These are phyloP conservation scores for Apostichopus parvimensis DNA, from an alignment of 35 echinoderm and acorn worm genomes.

Conservation along the genomic window DNA sequence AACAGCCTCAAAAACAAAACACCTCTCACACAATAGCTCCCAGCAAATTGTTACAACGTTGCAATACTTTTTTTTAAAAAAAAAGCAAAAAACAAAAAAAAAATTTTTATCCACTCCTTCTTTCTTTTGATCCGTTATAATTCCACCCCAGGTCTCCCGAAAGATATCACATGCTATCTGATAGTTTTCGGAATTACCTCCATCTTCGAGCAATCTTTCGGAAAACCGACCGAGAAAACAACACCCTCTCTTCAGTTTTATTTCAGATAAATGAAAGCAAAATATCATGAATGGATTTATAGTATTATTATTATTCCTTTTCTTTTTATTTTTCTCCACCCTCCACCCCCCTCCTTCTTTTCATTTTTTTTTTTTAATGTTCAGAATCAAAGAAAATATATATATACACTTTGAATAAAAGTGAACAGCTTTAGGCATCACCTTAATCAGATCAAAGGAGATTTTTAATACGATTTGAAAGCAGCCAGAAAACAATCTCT, in stretches of 20 bases:
- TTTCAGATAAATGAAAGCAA: conserved; percentile 33
- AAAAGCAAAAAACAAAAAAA: neutral
- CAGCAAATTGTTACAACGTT: neutral
- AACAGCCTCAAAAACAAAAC: conserved; percentile 9
- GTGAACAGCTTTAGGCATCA: neutral
- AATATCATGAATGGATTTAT: neutral
- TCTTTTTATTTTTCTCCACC: neutral
- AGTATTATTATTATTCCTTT: neutral
- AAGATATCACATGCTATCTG: conserved; percentile 1
- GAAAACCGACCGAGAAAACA: conserved; percentile 21
- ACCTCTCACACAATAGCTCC: neutral
- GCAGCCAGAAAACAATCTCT: neutral
- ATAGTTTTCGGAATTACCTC: conserved; percentile 16
- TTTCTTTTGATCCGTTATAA: neutral
- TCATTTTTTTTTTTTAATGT: too few relatives aligned
- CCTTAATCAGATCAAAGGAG: conserved; percentile 37
- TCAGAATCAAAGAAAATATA: neutral
- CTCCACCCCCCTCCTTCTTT: neutral
- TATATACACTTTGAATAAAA: conserved; percentile 4
- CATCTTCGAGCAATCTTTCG: neutral
- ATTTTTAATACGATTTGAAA: conserved; percentile 48
- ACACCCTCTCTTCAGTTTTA: conserved; percentile 19
- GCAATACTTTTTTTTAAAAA: neutral
- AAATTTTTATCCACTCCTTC: neutral
- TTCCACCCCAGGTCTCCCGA: neutral